Evolutionary conservation across 2,888 invertebrate species (phyloP).

Genomic region (Desoria tigrina): DNA sequence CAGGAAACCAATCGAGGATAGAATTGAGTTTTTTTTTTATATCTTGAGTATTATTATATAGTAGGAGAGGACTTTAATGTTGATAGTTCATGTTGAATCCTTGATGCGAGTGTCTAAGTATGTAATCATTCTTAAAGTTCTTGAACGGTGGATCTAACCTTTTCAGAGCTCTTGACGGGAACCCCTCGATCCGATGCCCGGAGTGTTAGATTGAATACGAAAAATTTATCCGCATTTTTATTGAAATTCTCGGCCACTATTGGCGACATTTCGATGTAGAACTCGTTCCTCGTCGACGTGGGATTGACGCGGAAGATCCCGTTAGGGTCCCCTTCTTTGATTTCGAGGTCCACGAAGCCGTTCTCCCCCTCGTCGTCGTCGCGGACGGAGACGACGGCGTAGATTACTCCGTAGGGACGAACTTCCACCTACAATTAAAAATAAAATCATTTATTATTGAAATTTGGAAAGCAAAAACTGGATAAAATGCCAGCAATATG

Average conservation of each 20-base stretch:
- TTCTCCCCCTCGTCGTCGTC: constrained; percentile 82
- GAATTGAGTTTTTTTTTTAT: no score
- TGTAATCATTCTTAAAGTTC: no score
- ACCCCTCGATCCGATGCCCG: constrained; percentile 80
- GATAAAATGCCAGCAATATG: no score
- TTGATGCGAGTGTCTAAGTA: no score
- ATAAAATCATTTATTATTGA: no score
- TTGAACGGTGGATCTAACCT: no score
- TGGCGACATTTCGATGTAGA: constrained; percentile 57
- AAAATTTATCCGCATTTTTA: constrained; percentile 60
- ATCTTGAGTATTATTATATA: no score
- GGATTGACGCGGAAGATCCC: constrained; percentile 80
- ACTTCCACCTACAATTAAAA: constrained; percentile 48
- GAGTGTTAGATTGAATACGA: constrained; percentile 83
- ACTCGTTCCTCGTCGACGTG: constrained; percentile 59
- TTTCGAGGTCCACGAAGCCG: constrained; percentile 81
- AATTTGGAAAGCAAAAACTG: no score
- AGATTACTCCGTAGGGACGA: constrained; percentile 72
- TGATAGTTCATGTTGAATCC: no score
- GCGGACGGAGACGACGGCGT: constrained; percentile 81
- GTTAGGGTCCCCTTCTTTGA: constrained; percentile 86
- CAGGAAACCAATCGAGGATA: no score
- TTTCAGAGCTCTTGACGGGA: constrained; percentile 64
- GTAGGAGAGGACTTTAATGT: no score
- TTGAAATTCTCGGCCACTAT: constrained; percentile 51